Percentiles rank a stretch among this genome's conserved stretches.
Conservation (phyloP, 2,797 vertebrate species). For the Periophthalmus magnuspinnatus region DNA sequence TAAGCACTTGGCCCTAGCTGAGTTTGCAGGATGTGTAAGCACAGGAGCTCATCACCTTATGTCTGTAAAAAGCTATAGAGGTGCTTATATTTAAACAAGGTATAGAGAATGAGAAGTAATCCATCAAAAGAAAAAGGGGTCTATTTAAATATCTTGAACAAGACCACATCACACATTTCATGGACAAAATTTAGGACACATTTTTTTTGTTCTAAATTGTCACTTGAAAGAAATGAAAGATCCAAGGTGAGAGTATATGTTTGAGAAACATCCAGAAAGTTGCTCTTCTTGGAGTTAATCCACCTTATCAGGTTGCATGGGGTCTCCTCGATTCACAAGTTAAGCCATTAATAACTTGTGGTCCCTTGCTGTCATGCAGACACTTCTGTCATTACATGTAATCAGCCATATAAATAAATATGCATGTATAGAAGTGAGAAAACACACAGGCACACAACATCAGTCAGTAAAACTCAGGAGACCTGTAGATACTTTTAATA, state of each 20-base stretch:
- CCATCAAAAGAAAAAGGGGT: constrained; percentile 9
- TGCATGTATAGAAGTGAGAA: constrained; percentile 8
- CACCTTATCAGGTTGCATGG: constrained; percentile 51
- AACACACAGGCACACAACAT: constrained; percentile 3
- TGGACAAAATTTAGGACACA: background rate
- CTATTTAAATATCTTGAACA: background rate
- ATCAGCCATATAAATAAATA: constrained; percentile 14
- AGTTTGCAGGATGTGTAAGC: constrained; percentile 49
- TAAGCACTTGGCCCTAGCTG: constrained; percentile 61
- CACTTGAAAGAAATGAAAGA: constrained; percentile 1
- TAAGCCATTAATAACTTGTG: constrained; percentile 63
- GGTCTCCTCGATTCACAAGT: constrained; percentile 55
- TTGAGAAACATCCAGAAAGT: constrained; percentile 38
- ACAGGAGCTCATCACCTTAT: constrained; percentile 69
- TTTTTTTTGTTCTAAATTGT: background rate
- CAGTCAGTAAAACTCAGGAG: background rate
- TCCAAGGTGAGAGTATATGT: background rate
- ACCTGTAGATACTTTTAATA: constrained; percentile 3
- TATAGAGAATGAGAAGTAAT: constrained; percentile 23
- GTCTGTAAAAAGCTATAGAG: constrained; percentile 56
- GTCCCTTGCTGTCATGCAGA: constrained; percentile 55
- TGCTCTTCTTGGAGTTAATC: constrained; percentile 38
- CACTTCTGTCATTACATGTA: constrained; percentile 32
- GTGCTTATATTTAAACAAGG: constrained; percentile 62
- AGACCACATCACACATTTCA: background rate